Percentiles rank a stretch among this genome's conserved stretches.
Evolutionary conservation across 2,888 invertebrate species (phyloP).

Genomic region (Gasteruption jaculator): DNA sequence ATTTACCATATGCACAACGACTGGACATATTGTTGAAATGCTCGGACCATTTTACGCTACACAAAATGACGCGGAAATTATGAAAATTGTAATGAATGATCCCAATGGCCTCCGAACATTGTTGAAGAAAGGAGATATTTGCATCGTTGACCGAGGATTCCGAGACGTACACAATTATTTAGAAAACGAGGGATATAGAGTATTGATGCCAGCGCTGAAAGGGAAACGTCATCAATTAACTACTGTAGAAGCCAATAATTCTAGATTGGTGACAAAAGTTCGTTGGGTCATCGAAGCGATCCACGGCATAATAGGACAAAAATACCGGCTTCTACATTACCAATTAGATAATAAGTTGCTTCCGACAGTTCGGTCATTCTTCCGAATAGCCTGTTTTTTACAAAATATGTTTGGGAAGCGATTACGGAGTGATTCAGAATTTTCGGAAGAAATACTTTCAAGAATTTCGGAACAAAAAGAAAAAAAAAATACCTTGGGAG

Average conservation of each 20-base stretch:
- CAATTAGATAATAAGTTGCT: slow-evolving; percentile 21
- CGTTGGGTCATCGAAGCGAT: slow-evolving; percentile 23
- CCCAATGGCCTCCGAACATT: slow-evolving; percentile 19
- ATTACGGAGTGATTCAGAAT: slow-evolving; percentile 17
- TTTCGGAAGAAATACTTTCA: slow-evolving; percentile 11
- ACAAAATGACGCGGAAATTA: slow-evolving; percentile 25
- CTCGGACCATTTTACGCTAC: slow-evolving; percentile 21
- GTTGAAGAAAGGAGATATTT: slow-evolving; percentile 22
- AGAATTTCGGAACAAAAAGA: slow-evolving; percentile 11
- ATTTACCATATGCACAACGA: slow-evolving; percentile 25
- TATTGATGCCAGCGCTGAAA: slow-evolving; percentile 31
- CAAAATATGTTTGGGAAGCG: slow-evolving; percentile 23
- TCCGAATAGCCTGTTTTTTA: slow-evolving; percentile 20
- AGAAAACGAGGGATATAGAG: slow-evolving; percentile 18
- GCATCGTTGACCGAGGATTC: slow-evolving; percentile 29
- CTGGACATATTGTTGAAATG: slow-evolving; percentile 26
- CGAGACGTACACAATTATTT: slow-evolving; percentile 22
- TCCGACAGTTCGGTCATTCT: slow-evolving; percentile 13
- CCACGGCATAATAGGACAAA: slow-evolving; percentile 21
- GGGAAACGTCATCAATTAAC: slow-evolving; percentile 24
- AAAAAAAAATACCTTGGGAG: slow-evolving; percentile 14
- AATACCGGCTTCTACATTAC: slow-evolving; percentile 15
- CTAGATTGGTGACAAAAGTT: slow-evolving; percentile 25
- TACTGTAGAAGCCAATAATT: slow-evolving; percentile 23
- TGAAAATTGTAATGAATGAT: slow-evolving; percentile 19